These are phyloP conservation scores for Cephonodes hylas DNA, from an alignment of 2,888 invertebrate species.

Conservation along the genomic window DNA sequence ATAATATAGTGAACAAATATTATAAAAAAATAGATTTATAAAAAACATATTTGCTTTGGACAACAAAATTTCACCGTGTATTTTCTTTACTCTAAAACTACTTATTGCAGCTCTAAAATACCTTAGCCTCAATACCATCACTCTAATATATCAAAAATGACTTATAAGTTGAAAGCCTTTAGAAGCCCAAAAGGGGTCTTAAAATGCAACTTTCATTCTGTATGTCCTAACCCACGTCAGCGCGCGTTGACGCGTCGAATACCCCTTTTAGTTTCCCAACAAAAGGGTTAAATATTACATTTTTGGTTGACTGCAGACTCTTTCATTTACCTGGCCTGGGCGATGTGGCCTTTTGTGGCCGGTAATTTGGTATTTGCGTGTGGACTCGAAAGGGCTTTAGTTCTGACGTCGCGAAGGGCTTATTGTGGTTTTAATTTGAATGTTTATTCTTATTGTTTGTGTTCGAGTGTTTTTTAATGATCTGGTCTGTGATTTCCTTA, in stretches of 20 bases:
- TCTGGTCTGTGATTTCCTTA: neutral
- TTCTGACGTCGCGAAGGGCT: neutral
- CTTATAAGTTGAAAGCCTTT: neutral
- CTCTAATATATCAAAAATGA: neutral
- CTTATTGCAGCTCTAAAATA: neutral
- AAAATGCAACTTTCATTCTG: neutral
- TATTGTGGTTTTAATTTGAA: constrained; percentile 3
- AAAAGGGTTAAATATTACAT: constrained; percentile 16
- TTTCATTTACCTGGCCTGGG: constrained; percentile 12
- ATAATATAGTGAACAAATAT: too few relatives aligned
- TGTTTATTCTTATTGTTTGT: neutral
- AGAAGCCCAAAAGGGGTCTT: neutral
- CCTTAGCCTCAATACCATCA: neutral
- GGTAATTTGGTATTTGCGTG: constrained; percentile 13
- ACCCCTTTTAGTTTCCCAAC: constrained; percentile 12
- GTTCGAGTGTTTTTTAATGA: neutral
- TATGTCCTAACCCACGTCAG: constrained; percentile 10
- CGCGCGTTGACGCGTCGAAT: neutral
- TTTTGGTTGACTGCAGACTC: constrained; percentile 14
- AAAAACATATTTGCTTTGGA: too few relatives aligned
- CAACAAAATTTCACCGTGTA: too few relatives aligned
- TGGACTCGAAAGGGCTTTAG: constrained; percentile 2
- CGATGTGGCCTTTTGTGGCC: constrained; percentile 1
- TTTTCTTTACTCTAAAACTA: too few relatives aligned
- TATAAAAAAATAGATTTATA: too few relatives aligned